Evolutionary conservation across 2,797 vertebrate genomes (phyloP).

Genomic region (Rhabdophis nuchalis): DNA sequence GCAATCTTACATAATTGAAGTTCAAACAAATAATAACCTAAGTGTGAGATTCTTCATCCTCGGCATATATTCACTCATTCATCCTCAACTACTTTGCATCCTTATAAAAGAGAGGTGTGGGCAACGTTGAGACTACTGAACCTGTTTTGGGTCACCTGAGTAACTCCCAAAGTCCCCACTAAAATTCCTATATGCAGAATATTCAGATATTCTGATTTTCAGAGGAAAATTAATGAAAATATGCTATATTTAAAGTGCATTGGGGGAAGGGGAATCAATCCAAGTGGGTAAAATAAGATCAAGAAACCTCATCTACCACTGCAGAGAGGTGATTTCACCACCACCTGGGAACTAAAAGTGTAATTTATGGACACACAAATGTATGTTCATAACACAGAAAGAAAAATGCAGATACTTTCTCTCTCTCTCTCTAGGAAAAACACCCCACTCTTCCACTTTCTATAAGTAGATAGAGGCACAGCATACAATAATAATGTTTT

Average conservation of each 20-base stretch:
- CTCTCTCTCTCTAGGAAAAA: background rate
- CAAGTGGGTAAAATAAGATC: background rate
- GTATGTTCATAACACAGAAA: background rate
- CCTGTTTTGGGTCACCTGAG: background rate
- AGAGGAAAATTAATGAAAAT: background rate
- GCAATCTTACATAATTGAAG: background rate
- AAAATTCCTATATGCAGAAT: background rate
- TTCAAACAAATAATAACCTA: background rate
- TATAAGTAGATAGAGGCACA: background rate
- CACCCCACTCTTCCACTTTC: background rate
- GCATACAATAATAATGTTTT: background rate
- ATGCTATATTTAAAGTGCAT: background rate
- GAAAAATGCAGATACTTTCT: background rate
- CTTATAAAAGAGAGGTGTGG: background rate
- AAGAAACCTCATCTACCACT: background rate
- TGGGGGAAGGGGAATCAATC: background rate
- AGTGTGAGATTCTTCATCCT: background rate
- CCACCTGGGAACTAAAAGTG: background rate
- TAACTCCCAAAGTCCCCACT: background rate
- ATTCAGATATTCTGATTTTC: background rate
- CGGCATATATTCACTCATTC: background rate
- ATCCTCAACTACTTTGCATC: background rate
- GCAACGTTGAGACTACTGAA: background rate
- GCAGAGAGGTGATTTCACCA: background rate
- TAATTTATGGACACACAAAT: background rate